Evolutionary conservation across 2,113 vertebrate genomes (phyloP), one percentile per base, ranked within the genome.

Genomic region (Tetrao urogallus): DNA sequence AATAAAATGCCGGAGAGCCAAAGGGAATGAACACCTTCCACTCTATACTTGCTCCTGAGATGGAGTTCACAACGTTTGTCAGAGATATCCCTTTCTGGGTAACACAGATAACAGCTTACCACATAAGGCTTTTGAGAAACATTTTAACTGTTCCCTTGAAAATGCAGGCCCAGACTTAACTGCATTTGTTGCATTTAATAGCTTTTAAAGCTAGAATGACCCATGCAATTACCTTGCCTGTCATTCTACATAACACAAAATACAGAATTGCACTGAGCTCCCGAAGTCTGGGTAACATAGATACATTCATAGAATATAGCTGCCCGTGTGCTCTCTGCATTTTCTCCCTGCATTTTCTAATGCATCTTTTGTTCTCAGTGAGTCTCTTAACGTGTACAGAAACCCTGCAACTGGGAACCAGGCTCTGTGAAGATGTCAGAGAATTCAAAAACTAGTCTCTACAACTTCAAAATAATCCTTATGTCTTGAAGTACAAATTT

Each of bases 151-250:
- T 54, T 82, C 36, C 58, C 54, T 17, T 36, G 74, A 69, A 30
- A 92, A 72, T 19, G 71, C 19, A 87, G 15, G 47, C 18, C 63
- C 42, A 79, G 77, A 24, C 40, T 20, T 17, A 90, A 73, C 6
- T 48, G 13, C 4, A 21, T 66, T 48, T 54, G 76, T 0, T 47
- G 40, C 52, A 38, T 27, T 27, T 27, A 45, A 50, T 24, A 91
- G 56, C 63, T 91, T 67, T 47, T 28, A 47, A 74, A 90, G 58
- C 8, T 64, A 85, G 34, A 74, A 67, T 7, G 45, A 90, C 45
- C 66, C 74, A 40, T 22, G 16, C 24, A 52, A 14, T 80, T 58
- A 52, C 20, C 40, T 20, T 45, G n/a, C 71, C n/a, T 73, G 60
- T 56, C 61, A 24, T 57, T 36, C 61, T 42, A 34, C 52, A 27